A percentile compares a stretch with the other conserved stretches of the same genome.
Evolutionary conservation across 1,140 invertebrate genomes (phyloP).

Genomic region (Plectus sambesii): DNA sequence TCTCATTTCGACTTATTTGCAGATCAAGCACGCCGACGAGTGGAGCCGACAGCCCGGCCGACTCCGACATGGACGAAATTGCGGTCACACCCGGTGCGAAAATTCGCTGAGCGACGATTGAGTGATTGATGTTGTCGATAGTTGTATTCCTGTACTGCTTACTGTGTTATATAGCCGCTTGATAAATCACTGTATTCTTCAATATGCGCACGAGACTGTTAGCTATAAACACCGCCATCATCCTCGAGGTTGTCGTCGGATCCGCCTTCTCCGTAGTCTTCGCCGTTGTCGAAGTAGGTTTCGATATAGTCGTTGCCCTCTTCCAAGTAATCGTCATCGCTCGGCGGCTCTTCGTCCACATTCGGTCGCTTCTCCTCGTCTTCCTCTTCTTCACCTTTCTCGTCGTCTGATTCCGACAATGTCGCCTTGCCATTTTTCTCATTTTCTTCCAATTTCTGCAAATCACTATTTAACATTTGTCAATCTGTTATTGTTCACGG

Average conservation of each 20-base stretch:
- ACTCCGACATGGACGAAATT: no score
- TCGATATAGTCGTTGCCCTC: conserved; percentile 48
- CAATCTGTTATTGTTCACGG: no score
- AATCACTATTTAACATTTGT: no score
- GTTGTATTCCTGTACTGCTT: no score
- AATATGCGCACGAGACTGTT: conserved; percentile 41
- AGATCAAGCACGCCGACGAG: no score
- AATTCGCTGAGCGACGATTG: no score
- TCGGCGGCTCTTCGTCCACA: conserved; percentile 15
- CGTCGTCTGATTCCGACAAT: conserved; percentile 17
- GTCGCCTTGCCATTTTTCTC: conserved; percentile 4
- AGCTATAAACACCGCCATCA: conserved; percentile 16
- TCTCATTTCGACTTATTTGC: no score
- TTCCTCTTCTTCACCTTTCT: conserved; percentile 21
- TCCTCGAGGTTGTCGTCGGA: conserved; percentile 46
- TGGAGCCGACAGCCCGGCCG: no score
- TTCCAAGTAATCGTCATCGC: conserved; percentile 40
- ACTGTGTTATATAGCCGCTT: conserved; percentile 4
- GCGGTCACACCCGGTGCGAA: no score
- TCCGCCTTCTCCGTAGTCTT: conserved; percentile 45
- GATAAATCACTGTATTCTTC: conserved; percentile 11
- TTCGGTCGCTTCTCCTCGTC: conserved; percentile 8
- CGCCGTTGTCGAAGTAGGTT: conserved; percentile 49
- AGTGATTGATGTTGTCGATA: no score
- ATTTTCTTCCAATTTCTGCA: conserved; percentile 19